phyloP scores from a whole-genome alignment of 1,140 invertebrate species.

The Araneus ventricosus region DNA sequence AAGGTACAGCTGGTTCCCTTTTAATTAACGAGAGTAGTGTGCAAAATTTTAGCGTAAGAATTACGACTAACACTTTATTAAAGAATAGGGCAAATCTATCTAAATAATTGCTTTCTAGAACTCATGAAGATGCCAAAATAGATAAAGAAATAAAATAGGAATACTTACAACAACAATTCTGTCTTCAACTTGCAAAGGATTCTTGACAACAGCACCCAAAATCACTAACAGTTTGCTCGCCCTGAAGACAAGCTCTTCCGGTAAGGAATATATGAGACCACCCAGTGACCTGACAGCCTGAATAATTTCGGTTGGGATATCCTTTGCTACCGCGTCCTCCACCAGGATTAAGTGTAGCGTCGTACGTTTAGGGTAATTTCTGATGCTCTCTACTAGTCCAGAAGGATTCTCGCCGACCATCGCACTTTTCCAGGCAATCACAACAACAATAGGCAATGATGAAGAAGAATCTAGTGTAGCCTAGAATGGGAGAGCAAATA shows the following conservation, averaged over 20 bases:
- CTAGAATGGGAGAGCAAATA: not conserved
- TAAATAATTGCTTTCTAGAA: no score
- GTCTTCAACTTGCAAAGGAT: constrained; percentile 44
- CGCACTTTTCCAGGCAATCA: constrained; percentile 48
- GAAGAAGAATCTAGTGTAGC: not conserved
- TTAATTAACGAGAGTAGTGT: no score
- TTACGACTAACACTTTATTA: no score
- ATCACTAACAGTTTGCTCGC: not conserved
- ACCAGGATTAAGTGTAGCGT: constrained; percentile 37
- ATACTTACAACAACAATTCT: constrained; percentile 49
- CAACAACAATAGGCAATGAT: not conserved
- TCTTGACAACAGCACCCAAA: not conserved
- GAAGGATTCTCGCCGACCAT: constrained; percentile 5
- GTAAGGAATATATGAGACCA: constrained; percentile 13
- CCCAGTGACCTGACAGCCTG: not conserved
- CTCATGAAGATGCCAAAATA: not conserved
- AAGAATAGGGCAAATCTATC: no score
- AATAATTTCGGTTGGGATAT: not conserved
- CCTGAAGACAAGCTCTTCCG: not conserved
- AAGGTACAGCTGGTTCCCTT: no score
- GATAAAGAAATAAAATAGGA: not conserved
- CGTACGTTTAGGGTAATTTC: not conserved
- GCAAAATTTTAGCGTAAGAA: no score
- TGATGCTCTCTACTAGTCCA: not conserved
- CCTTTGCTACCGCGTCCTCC: constrained; percentile 40